Conservation (phyloP, 2,797 vertebrate genomes). For the Pangasius macronema region DNA sequence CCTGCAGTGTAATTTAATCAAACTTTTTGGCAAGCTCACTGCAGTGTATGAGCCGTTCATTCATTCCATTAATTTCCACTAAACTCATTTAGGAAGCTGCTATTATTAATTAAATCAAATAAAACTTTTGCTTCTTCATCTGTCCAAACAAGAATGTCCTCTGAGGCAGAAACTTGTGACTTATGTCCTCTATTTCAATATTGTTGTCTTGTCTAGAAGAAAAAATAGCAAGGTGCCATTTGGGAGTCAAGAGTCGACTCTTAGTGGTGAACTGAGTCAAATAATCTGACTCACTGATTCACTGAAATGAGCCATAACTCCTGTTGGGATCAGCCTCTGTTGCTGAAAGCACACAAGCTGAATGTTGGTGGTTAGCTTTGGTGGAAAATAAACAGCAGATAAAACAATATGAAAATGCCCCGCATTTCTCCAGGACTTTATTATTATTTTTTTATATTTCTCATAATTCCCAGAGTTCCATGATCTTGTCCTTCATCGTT, state of each 20-base stretch:
- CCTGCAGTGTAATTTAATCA: background rate
- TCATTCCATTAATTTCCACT: background rate
- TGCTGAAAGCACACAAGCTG: background rate
- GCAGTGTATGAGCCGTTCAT: background rate
- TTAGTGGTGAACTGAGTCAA: background rate
- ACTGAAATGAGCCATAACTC: background rate
- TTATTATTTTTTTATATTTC: too few species aligned
- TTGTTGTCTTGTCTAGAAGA: background rate
- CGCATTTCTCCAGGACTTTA: background rate
- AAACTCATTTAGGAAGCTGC: background rate
- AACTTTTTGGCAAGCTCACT: background rate
- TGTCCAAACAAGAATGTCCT: background rate
- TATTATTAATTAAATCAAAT: background rate
- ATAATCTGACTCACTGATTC: constrained; percentile 5
- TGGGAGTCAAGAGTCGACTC: background rate
- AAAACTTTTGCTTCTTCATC: too few species aligned
- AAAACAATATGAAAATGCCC: background rate
- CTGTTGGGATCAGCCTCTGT: background rate
- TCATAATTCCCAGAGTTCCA: background rate
- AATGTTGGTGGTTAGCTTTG: background rate
- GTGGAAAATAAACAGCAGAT: background rate
- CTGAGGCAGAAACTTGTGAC: background rate
- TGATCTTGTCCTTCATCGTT: background rate
- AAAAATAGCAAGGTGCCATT: background rate
- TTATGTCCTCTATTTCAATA: background rate